Base-by-base conservation (phyloP, 2,113 vertebrate species). In the Stictonetta naevosa region DNA sequence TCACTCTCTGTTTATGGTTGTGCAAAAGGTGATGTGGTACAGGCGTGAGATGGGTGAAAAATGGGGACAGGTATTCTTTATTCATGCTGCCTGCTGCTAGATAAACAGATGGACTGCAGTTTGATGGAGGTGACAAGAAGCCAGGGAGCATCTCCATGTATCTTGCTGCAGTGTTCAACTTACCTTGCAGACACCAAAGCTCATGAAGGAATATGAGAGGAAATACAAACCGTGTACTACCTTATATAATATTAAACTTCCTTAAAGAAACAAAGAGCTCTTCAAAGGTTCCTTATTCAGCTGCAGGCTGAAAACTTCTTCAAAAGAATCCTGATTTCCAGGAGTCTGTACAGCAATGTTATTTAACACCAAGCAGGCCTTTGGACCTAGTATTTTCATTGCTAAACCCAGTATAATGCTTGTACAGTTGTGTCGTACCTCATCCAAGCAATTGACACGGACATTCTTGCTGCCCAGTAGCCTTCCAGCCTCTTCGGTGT, bases 361-460 rank as follows among this genome's bases (percentile, higher is more conserved):
- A 88, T n/a, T 78, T 68, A 78, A 69, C 20, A 83, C 40, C 15
- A 83, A 29, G 11, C 19, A n/a, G 29, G 13, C 25, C n/a, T 92
- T 58, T 44, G 79, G 52, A 68, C 17, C 31, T 15, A 72, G 8
- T 33, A 44, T 73, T 59, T 73, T 74, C 50, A 56, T 56, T 74
- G 26, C 33, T 77, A 81, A 93, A 85, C 18, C 31, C 48, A 94
- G 48, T 46, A 86, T 62, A 86, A 86, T 5, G 28, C 8, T 86
- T 91, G 34, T 26, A 80, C 36, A 73, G 74, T 79, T 91, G 87
- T 29, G 14, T 59, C 96, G 97, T 98, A 99, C 99, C 99, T 99
- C 99, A 97, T 99, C 99, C 98, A 99, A 96, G 97, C 99, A 99
- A 98, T 99, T 99, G 77, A 99, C 99, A 74, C 97, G 97, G 55